Evolutionary conservation across 2,113 vertebrate species (phyloP).

Genomic region (Meleagris gallopavo): DNA sequence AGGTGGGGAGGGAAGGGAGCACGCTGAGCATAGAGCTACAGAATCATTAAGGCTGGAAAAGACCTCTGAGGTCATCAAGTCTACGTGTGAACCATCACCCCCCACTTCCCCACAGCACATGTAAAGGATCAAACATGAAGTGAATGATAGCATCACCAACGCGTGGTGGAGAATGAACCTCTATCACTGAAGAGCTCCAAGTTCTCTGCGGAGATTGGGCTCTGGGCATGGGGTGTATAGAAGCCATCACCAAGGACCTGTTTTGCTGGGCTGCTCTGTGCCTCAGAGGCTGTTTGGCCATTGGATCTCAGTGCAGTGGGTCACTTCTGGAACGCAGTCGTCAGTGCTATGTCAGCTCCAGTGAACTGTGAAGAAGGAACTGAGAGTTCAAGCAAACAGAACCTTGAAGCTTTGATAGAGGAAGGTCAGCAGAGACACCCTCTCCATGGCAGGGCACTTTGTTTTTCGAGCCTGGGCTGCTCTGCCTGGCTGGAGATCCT

Average conservation of each 20-base stretch:
- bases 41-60: too few species aligned
- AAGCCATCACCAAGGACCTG: not conserved
- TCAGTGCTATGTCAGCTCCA: not conserved
- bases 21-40: too few species aligned
- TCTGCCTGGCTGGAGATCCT: constrained; percentile 52
- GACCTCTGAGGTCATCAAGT: too few species aligned
- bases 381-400: constrained; percentile 39
- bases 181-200: rapidly evolving
- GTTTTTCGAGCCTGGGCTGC: constrained; percentile 45
- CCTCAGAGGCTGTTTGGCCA: not conserved
- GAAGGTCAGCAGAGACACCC: constrained; percentile 28
- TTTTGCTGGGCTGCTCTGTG: not conserved
- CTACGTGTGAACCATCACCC: too few species aligned
- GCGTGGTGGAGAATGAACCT: not conserved
- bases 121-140: too few species aligned
- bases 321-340: not conserved
- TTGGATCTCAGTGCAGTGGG: not conserved
- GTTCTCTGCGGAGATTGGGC: rapidly evolving
- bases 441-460: constrained; percentile 7
- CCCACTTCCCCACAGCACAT: too few species aligned
- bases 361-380: constrained; percentile 21
- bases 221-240: not conserved
- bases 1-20: not conserved
- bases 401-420: constrained; percentile 31
- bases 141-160: not conserved